Conservation (phyloP, 2,888 invertebrate species). For the Aphidius colemani region DNA sequence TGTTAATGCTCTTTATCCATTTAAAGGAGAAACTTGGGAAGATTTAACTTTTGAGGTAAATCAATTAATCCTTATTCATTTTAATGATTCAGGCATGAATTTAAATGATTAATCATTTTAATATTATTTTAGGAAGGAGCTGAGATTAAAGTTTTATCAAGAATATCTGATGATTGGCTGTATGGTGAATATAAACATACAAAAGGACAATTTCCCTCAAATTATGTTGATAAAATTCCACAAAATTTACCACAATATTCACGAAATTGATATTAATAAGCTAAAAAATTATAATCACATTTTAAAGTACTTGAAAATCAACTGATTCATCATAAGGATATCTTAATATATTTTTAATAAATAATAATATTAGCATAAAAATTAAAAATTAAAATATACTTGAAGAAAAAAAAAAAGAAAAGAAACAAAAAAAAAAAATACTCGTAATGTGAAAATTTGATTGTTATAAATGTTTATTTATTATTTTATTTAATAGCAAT, state of each 20-base stretch:
- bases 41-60: slow-evolving; percentile 66
- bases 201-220: slow-evolving; percentile 79
- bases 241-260: slow-evolving; percentile 51
- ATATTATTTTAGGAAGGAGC: slow-evolving; percentile 64
- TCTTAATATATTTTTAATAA: no score
- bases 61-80: slow-evolving; percentile 4
- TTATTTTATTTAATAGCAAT: no score
- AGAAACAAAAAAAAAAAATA: no score
- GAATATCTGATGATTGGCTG: slow-evolving; percentile 78
- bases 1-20: slow-evolving; percentile 75
- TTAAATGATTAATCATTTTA: neutral
- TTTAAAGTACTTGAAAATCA: slow-evolving; percentile 12
- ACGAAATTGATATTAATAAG: slow-evolving; percentile 19
- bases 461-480: no score
- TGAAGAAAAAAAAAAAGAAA: no score
- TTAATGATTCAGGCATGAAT: neutral
- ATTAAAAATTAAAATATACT: no score
- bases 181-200: slow-evolving; percentile 72
- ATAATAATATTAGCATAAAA: no score
- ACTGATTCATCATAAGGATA: neutral
- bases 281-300: neutral
- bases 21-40: slow-evolving; percentile 67
- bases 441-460: no score
- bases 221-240: slow-evolving; percentile 72
- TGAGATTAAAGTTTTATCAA: slow-evolving; percentile 68